Evolutionary conservation across 2,888 invertebrate genomes (phyloP).

Genomic region (Hofmannophila pseudospretella): DNA sequence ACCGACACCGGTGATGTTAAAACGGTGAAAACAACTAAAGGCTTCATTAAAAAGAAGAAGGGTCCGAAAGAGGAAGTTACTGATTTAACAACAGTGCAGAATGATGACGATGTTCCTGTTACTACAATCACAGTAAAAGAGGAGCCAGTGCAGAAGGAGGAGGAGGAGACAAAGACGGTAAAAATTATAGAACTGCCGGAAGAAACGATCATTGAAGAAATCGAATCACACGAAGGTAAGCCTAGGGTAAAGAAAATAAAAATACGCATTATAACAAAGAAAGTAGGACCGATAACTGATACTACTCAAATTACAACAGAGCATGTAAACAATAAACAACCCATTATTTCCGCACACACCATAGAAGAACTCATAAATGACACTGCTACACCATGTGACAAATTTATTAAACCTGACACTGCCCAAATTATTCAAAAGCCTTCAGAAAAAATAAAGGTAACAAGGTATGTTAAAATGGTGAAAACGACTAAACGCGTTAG

Average conservation of each 20-base stretch:
- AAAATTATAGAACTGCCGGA: slow-evolving; percentile 19
- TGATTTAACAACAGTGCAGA: slow-evolving; percentile 55
- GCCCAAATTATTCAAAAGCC: slow-evolving; percentile 33
- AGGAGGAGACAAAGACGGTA: slow-evolving; percentile 15
- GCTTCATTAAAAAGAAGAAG: slow-evolving; percentile 23
- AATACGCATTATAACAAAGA: slow-evolving; percentile 27
- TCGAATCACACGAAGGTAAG: slow-evolving; percentile 28
- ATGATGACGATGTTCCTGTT: slow-evolving; percentile 40
- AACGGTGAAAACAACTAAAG: slow-evolving; percentile 29
- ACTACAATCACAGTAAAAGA: slow-evolving; percentile 30
- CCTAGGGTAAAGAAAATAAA: slow-evolving; percentile 23
- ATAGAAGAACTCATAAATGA: slow-evolving; percentile 32
- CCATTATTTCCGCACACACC: slow-evolving; percentile 45
- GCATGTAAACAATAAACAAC: slow-evolving; percentile 5
- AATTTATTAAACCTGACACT: slow-evolving; percentile 13
- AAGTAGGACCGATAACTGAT: slow-evolving; percentile 14
- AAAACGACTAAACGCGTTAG: slow-evolving; percentile 13
- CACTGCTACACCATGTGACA: slow-evolving; percentile 13
- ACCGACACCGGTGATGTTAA: slow-evolving; percentile 23
- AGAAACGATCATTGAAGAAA: slow-evolving; percentile 23
- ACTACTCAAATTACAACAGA: slow-evolving; percentile 31
- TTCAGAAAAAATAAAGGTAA: slow-evolving; percentile 33
- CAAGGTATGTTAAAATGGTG: slow-evolving; percentile 31
- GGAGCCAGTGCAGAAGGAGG: slow-evolving; percentile 35
- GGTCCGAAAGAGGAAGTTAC: slow-evolving; percentile 38